Evolutionary conservation across 2,113 vertebrate genomes (phyloP), one percentile per base, ranked within the genome.

Genomic region (Macquaria ambigua): DNA sequence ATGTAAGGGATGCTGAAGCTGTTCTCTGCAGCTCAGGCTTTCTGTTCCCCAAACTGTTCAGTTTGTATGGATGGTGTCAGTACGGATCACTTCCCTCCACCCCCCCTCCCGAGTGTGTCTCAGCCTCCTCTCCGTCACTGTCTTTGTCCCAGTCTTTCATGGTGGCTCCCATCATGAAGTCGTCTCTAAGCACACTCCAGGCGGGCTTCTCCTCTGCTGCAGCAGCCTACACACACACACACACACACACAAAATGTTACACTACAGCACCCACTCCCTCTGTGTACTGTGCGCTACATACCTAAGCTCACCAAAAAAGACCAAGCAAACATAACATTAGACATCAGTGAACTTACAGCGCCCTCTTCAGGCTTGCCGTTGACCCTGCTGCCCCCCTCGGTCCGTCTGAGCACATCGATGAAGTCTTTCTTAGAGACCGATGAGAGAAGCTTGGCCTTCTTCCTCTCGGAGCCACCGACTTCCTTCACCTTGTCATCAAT

Each of bases 91-190:
- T 95, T 34, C 94, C 85, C 14, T 66, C 79, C 12, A 1, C 31
- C 3, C 69, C 77, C 21, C 25, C 86, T 31, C 14, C 53, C 4
- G 25, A 4, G 0, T 39, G 52, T 25, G 52, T 8, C 2, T 46
- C 63, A 0, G 52, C 69, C 6, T 71, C 89, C 10, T 94, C 96
- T 6, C 93, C 90, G 0, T 96, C 96, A 6, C 97, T 97, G 63
- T 96, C 95, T 74, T 97, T 97, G 95, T 99, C 98, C 98, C 98
- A 99, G 95, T 99, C 98, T 87, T 97, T 99, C 98, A 99, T 99
- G 61, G 96, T 94, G 0, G 97, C 97, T 37, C 97, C 97, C 97
- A 99, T 98, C 98, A 99, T 99, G 93, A 97, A 99, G 88, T 98
- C 97, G 2, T 99, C 98, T n/a, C 95, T 97, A 28, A 99, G 93